Base-by-base conservation (phyloP, 2,888 invertebrate species). In the Andricus quercusramuli region DNA sequence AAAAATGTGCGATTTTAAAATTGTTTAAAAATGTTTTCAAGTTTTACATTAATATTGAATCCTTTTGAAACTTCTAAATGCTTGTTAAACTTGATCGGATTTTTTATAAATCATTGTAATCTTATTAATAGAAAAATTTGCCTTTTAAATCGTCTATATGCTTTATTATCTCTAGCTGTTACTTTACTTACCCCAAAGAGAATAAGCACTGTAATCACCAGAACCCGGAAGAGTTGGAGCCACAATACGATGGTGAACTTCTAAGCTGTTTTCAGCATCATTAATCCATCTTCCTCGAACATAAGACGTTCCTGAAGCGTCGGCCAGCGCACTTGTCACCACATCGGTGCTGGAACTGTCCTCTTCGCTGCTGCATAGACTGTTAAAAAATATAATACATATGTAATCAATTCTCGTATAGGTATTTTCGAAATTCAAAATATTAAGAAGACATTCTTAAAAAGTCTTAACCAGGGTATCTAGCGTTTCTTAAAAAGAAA, bases 221-320 rank as follows among this genome's bases (percentile, higher is more conserved):
- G 97, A 96, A 5, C 96, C 96, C 82, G 97, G 97, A 85, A 97
- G 92, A 87, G 96, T 96, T 0, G 98, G 97, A n/a, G 96, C 96
- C 59, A 97, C 96, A 83, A 98, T 96, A 68, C 95, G 94, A 92
- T 96, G 96, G 87, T 96, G 95, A 84, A 95, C 93, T 91, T 97
- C 96, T 83, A 95, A 94, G 68, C 94, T 95, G 87, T 95, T 95
- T 89, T 96, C 96, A 65, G 94, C 94, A 94, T 93, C 96, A 89
- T 90, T 92, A 89, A 97, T 95, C 97, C 98, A 97, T 87, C 95
- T 95, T 89, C 97, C 96, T 91, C 96, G 94, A 90, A 98, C 95
- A 92, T 97, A 96, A 83, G 97, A 95, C 87, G 96, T 96, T 93
- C 97, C 95, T 74, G 96, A 95, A 47, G 97, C 96, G 91, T 97